Evolutionary conservation across 2,888 invertebrate genomes (phyloP).

Genomic region (Dione vanillae): DNA sequence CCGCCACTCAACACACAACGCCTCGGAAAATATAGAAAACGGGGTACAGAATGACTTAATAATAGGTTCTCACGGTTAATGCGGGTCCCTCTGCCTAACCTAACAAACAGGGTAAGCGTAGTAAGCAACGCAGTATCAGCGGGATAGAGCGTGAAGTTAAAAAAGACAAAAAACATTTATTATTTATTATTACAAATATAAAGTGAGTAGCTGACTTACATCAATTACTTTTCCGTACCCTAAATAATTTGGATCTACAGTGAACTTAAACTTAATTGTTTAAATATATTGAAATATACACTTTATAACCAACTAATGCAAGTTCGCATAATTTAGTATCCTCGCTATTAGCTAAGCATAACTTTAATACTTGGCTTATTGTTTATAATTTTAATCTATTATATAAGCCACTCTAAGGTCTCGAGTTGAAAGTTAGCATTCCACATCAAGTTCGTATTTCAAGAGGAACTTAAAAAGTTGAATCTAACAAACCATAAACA

Average conservation of each 20-base stretch:
- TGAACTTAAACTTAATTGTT: not conserved
- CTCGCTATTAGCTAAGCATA: constrained; percentile 1
- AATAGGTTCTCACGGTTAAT: too few relatives aligned
- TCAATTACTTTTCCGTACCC: not conserved
- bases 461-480: constrained; percentile 27
- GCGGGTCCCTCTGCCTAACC: too few relatives aligned
- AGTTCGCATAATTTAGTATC: not conserved
- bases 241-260: not conserved
- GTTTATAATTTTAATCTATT: constrained; percentile 24
- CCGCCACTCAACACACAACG: too few relatives aligned
- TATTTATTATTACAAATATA: too few relatives aligned
- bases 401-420: constrained; percentile 23
- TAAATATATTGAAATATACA: not conserved
- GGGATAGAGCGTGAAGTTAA: too few relatives aligned
- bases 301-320: too few relatives aligned
- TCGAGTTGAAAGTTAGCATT: constrained; percentile 12
- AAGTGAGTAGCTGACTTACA: too few relatives aligned
- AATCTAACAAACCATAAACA: not conserved
- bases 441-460: constrained; percentile 1
- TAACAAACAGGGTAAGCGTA: too few relatives aligned
- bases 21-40: too few relatives aligned
- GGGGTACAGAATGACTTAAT: too few relatives aligned
- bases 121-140: too few relatives aligned
- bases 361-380: constrained; percentile 4
- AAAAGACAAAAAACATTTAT: too few relatives aligned